Conservation (phyloP, 2,888 invertebrate species). For the Hermodice carunculata region DNA sequence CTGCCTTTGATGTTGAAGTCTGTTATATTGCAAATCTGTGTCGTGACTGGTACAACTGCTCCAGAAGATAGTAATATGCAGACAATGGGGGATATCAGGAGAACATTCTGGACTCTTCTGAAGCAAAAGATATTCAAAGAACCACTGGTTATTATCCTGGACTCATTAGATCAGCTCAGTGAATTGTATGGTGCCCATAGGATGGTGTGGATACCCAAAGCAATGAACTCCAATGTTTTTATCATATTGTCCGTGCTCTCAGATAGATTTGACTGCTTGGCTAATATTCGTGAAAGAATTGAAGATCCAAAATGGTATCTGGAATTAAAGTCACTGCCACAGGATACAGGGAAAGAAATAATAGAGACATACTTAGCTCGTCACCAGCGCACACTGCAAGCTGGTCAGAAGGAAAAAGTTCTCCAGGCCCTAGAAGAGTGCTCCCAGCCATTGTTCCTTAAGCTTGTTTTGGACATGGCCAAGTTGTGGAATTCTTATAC, state of each 20-base stretch:
- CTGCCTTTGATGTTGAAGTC: slow-evolving; percentile 40
- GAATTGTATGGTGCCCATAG: slow-evolving; percentile 23
- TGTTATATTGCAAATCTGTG: slow-evolving; percentile 41
- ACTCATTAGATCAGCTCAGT: slow-evolving; percentile 41
- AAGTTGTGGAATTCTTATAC: slow-evolving; percentile 39
- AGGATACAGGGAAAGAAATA: slow-evolving; percentile 27
- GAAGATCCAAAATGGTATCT: slow-evolving; percentile 12
- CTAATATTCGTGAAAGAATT: slow-evolving; percentile 15
- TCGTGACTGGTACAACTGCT: background rate
- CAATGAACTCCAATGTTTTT: slow-evolving; percentile 28
- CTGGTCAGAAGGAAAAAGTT: slow-evolving; percentile 29
- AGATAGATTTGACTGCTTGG: slow-evolving; percentile 17
- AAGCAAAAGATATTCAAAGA: too few relatives aligned
- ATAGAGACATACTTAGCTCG: slow-evolving; percentile 19
- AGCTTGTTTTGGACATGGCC: slow-evolving; percentile 41
- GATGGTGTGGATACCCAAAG: slow-evolving; percentile 38
- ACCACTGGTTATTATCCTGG: slow-evolving; percentile 37
- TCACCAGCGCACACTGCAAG: slow-evolving; percentile 21
- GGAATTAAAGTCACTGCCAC: slow-evolving; percentile 25
- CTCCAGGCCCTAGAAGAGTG: slow-evolving; percentile 21
- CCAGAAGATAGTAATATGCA: slow-evolving; percentile 13
- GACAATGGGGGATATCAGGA: slow-evolving; percentile 22
- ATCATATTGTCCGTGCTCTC: slow-evolving; percentile 37
- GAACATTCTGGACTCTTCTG: slow-evolving; percentile 18
- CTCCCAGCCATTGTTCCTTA: slow-evolving; percentile 43